These are phyloP conservation scores for Taeniopygia guttata DNA, from an alignment of 2,797 vertebrate genomes.

Conservation along the genomic window DNA sequence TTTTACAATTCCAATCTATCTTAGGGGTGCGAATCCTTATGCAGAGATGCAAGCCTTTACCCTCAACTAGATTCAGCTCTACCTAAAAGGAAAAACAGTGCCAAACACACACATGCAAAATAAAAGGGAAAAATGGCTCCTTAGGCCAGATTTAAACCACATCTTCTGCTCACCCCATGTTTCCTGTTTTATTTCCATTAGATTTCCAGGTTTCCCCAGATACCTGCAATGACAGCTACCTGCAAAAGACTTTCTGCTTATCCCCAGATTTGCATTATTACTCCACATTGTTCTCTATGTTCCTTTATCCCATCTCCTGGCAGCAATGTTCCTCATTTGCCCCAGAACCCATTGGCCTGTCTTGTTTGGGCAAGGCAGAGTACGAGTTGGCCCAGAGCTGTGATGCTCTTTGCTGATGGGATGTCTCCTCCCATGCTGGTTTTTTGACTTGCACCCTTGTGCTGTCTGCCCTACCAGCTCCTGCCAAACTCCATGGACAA, in stretches of 20 bases:
- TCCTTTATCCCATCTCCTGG: background rate
- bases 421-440: background rate
- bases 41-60: background rate
- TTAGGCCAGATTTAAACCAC: background rate
- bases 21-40: background rate
- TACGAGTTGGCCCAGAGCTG: background rate
- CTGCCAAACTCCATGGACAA: background rate
- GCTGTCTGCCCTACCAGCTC: background rate
- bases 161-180: background rate
- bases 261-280: background rate
- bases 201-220: background rate
- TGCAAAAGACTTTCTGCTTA: background rate
- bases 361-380: background rate
- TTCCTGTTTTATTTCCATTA: background rate
- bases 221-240: background rate
- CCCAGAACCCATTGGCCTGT: background rate
- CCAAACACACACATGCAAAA: background rate
- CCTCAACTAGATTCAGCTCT: background rate
- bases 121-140: background rate
- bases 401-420: background rate
- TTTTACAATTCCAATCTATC: background rate
- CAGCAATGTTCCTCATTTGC: background rate
- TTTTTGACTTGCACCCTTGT: background rate
- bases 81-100: background rate
- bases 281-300: background rate